Evolutionary conservation across 2,888 invertebrate species (phyloP).

Genomic region (Tetramorium bicarinatum): DNA sequence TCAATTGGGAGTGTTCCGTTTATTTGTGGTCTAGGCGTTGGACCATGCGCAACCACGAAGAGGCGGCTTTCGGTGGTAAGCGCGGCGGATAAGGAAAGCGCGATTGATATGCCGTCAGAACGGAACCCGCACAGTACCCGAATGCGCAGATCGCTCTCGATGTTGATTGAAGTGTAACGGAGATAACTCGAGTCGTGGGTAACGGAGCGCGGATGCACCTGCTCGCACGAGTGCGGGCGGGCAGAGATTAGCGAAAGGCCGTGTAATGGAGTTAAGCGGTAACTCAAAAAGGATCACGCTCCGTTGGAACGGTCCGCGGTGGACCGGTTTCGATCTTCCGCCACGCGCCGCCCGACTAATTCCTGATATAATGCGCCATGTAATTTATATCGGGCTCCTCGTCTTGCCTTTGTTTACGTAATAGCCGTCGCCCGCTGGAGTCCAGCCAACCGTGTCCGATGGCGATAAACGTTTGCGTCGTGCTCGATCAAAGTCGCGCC

Average conservation of each 20-base stretch:
- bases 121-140: constrained; percentile 68
- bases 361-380: constrained; percentile 69
- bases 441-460: constrained; percentile 68
- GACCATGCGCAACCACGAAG: constrained; percentile 18
- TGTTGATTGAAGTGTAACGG: constrained; percentile 86
- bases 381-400: constrained; percentile 67
- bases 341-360: constrained; percentile 69
- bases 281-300: constrained; percentile 82
- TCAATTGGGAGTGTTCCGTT: constrained; percentile 3
- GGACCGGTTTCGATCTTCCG: constrained; percentile 60
- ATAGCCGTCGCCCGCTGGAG: constrained; percentile 65
- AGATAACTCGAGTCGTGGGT: constrained; percentile 83
- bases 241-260: constrained; percentile 80
- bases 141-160: constrained; percentile 79
- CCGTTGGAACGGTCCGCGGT: constrained; percentile 74
- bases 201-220: constrained; percentile 82
- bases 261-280: constrained; percentile 75
- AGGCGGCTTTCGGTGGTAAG: constrained; percentile 51
- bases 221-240: constrained; percentile 71
- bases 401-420: constrained; percentile 73
- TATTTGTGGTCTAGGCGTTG: constrained; percentile 50
- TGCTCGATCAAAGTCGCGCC: constrained; percentile 65
- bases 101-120: constrained; percentile 55
- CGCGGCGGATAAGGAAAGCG: constrained; percentile 58
- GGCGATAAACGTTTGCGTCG: constrained; percentile 69